Evolutionary conservation across 2,113 vertebrate species (phyloP).

Genomic region (Camelus dromedarius): DNA sequence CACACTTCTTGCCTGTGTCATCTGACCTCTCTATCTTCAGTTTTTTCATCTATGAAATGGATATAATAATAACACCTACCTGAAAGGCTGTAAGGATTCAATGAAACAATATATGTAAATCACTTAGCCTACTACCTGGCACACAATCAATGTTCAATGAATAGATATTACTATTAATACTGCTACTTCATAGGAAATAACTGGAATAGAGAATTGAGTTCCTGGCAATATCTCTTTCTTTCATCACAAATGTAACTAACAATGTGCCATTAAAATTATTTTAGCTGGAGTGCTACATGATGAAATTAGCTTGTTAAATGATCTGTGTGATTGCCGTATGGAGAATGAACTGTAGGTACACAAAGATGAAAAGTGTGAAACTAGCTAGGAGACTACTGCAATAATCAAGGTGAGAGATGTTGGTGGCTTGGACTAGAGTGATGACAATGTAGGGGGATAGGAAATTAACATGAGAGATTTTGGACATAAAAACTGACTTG

Average conservation of each 20-base stretch:
- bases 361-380: background rate
- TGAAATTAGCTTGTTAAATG: background rate
- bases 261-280: background rate
- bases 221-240: background rate
- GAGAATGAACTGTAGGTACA: background rate
- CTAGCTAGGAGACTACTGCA: background rate
- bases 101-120: background rate
- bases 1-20: background rate
- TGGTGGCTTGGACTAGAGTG: background rate
- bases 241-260: background rate
- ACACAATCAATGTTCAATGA: background rate
- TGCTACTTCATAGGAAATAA: constrained; percentile 22
- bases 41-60: background rate
- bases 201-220: background rate
- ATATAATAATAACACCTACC: background rate
- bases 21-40: background rate
- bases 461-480: background rate
- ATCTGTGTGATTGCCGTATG: background rate
- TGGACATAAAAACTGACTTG: constrained; percentile 10
- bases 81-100: background rate
- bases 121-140: background rate
- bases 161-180: background rate
- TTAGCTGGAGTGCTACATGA: background rate
- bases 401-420: background rate
- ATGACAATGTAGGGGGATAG: background rate